phyloP scores from a whole-genome alignment of 2,888 invertebrate genomes.

The Mesorhabditis spiculigera region DNA sequence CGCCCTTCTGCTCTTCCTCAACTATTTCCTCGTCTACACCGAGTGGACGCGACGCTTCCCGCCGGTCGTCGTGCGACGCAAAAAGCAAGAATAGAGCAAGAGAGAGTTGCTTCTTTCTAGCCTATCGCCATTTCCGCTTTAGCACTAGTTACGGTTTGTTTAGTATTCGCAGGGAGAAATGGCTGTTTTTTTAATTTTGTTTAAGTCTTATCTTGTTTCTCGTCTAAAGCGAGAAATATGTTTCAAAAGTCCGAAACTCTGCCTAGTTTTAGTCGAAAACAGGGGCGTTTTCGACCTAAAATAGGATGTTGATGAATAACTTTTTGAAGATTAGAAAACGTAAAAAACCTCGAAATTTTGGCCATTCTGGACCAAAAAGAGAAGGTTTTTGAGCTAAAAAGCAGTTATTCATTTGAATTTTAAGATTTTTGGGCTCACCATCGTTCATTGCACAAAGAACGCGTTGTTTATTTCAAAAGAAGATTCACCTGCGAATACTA shows the following conservation, averaged over 20 bases:
- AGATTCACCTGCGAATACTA: not conserved
- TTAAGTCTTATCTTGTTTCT: too few relatives aligned
- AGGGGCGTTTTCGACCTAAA: too few relatives aligned
- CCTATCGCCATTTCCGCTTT: too few relatives aligned
- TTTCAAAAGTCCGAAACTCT: too few relatives aligned
- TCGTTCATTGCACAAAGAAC: not conserved
- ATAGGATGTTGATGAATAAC: too few relatives aligned
- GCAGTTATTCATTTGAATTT: not conserved
- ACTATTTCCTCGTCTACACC: conserved; percentile 5
- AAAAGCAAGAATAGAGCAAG: conserved; percentile 52
- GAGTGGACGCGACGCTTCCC: too few relatives aligned
- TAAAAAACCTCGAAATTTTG: too few relatives aligned
- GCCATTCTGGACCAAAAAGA: not conserved
- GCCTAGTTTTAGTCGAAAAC: too few relatives aligned
- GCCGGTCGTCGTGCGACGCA: conserved; percentile 65
- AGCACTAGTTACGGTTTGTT: too few relatives aligned
- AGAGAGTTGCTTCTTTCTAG: conserved; percentile 15
- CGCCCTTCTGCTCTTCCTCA: conserved; percentile 19
- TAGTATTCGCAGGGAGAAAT: too few relatives aligned
- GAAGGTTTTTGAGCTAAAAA: not conserved
- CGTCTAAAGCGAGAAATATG: too few relatives aligned
- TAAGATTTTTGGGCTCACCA: not conserved
- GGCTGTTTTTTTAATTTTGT: not conserved
- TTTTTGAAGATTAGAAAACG: too few relatives aligned
- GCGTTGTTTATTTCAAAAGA: not conserved